A percentile compares a stretch with the other conserved stretches of the same genome.
Conservation (phyloP, 1,140 invertebrate genomes). For the Drosophila tropicalis region DNA sequence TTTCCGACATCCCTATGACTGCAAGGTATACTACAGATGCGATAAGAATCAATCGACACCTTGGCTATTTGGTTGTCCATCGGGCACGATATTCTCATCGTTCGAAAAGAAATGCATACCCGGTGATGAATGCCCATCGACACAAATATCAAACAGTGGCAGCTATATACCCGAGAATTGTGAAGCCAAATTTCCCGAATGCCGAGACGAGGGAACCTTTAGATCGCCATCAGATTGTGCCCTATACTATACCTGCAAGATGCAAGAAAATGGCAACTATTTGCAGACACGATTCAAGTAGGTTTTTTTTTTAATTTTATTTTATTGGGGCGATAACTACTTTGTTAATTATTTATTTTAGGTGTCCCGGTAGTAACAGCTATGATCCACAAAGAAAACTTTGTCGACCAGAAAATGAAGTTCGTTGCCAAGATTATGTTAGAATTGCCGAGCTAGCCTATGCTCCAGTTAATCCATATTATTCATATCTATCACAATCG, state of each 20-base stretch:
- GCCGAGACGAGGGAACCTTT: conserved; percentile 72
- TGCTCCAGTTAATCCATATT: conserved; percentile 42
- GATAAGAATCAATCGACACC: conserved; percentile 54
- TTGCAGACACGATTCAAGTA: conserved; percentile 79
- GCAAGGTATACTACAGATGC: conserved; percentile 79
- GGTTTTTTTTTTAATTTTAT: conserved; percentile 7
- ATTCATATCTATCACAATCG: conserved; percentile 44
- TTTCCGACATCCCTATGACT: conserved; percentile 68
- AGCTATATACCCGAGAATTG: conserved; percentile 70
- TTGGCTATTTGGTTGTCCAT: conserved; percentile 70
- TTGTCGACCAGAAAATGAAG: conserved; percentile 56
- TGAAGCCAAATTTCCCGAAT: conserved; percentile 77
- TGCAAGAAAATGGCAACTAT: conserved; percentile 64
- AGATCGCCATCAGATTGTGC: conserved; percentile 78
- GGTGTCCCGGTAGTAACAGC: conserved; percentile 65
- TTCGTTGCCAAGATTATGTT: conserved; percentile 46
- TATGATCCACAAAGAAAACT: conserved; percentile 52
- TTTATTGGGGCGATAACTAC: not conserved
- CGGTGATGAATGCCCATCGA: conserved; percentile 65
- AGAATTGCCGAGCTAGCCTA: conserved; percentile 36
- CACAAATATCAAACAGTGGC: conserved; percentile 61
- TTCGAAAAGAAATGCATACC: conserved; percentile 63
- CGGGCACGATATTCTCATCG: conserved; percentile 69
- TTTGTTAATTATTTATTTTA: not conserved
- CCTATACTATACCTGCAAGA: conserved; percentile 81